phyloP scores from a whole-genome alignment of 2,113 vertebrate species.

The Scomber colias region DNA sequence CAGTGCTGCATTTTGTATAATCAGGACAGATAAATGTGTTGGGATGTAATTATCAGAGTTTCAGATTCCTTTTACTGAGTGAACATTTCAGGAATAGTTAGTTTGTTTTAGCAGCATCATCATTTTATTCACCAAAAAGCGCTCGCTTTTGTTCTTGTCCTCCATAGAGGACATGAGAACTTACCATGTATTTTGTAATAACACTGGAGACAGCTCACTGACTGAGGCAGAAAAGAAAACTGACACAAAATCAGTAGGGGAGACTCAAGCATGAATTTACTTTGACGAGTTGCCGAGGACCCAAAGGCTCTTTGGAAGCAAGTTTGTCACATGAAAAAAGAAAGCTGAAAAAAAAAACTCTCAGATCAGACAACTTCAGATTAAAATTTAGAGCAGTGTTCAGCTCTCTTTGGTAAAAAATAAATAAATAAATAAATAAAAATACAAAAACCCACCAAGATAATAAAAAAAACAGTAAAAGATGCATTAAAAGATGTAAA shows the following conservation, averaged over 20 bases:
- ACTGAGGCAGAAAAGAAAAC: not conserved
- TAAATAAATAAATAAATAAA: no score
- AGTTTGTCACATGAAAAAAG: not conserved
- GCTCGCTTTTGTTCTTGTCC: slow-evolving; percentile 45
- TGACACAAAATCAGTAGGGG: not conserved
- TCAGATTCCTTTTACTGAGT: slow-evolving; percentile 21
- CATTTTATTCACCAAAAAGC: slow-evolving; percentile 44
- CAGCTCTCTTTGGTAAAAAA: not conserved
- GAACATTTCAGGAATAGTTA: slow-evolving; percentile 25
- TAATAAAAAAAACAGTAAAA: no score
- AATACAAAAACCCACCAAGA: no score
- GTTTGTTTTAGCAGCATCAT: slow-evolving; percentile 42
- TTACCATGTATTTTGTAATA: slow-evolving; percentile 39
- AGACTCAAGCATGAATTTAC: not conserved
- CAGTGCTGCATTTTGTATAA: slow-evolving; percentile 41
- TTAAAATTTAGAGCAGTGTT: not conserved
- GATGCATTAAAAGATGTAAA: no score
- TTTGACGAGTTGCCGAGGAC: not conserved
- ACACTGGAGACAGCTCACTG: not conserved
- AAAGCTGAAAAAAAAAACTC: slow-evolving; percentile 3
- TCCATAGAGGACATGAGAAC: slow-evolving; percentile 44
- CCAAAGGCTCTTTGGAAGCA: not conserved
- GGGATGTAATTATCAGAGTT: slow-evolving; percentile 52
- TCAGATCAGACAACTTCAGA: no score
- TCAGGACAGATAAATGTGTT: slow-evolving; percentile 50